A percentile compares a stretch with the other conserved stretches of the same genome.
phyloP scores from a whole-genome alignment of 2,888 invertebrate genomes.

The Ommatoiulus sabulosus region DNA sequence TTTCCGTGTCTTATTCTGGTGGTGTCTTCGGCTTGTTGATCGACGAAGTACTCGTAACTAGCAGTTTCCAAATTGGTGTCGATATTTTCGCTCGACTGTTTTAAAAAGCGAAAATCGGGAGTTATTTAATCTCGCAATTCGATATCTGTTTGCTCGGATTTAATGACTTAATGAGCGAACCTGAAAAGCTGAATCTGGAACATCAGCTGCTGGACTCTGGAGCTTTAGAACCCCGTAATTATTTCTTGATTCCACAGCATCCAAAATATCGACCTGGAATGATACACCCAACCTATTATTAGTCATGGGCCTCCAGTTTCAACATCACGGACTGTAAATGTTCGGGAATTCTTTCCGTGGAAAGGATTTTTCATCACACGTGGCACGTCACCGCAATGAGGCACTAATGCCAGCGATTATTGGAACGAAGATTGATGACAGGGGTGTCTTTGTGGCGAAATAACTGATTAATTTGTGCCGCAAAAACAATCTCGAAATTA shows the following conservation, averaged over 20 bases:
- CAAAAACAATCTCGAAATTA: background rate
- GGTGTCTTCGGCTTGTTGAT: constrained; percentile 20
- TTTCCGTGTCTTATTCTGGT: background rate
- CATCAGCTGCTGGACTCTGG: constrained; percentile 61
- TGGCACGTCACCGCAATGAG: background rate
- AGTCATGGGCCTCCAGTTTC: background rate
- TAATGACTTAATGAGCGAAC: background rate
- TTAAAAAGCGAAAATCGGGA: background rate
- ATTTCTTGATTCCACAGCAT: constrained; percentile 62
- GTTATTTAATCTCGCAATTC: background rate
- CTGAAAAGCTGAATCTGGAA: constrained; percentile 55
- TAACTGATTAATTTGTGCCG: background rate
- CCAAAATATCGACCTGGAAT: constrained; percentile 64
- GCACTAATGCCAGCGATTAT: background rate
- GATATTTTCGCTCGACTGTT: constrained; percentile 64
- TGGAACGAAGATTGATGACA: background rate
- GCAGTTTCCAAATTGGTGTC: constrained; percentile 81
- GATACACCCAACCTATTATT: background rate
- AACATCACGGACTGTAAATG: background rate
- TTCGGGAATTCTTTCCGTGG: background rate
- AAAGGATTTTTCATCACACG: background rate
- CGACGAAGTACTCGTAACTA: constrained; percentile 37
- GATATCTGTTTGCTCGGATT: background rate
- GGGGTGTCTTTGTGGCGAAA: background rate
- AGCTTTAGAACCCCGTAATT: constrained; percentile 63